Base-by-base conservation (phyloP, 2,113 vertebrate species). In the Tiliqua scincoides region DNA sequence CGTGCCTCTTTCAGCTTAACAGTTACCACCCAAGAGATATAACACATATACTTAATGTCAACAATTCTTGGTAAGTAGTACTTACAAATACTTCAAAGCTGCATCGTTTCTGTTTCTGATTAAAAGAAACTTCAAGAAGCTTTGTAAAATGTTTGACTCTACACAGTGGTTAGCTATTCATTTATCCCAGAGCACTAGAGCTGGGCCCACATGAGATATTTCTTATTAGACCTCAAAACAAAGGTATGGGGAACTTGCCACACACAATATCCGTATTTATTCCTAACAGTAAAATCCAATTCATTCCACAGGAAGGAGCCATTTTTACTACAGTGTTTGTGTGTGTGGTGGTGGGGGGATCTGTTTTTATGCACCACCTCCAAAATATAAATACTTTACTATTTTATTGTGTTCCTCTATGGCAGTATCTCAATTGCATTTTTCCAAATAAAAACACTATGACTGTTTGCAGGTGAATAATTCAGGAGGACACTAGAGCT, bases 321-420 rank as follows among this genome's bases (percentile, higher is more conserved):
- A 82, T 32, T 82, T 82, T 35, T 43, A 61, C 37, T 37, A 37
- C 25, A 48, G 4, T 32, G 8, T 2, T 2, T n/a, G n/a, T n/a
- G n/a, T n/a, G n/a, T n/a, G n/a, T n/a, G n/a, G n/a, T n/a, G n/a
- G n/a, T n/a, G n/a, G 83, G 76, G 8, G 84, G 78, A 7, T 1
- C 17, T 73, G 1, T 3, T 62, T 88, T 90, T 81, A 3, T 74
- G 89, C 83, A 89, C 52, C 32, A 27, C 43, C 8, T 35, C 25
- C 11, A 43, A 52, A 48, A 48, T 48, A 48, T 52, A 59, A 43
- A 20, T 25, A 57, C 65, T 71, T 82, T 61, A 17, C 23, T 27
- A 30, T 81, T 87, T 27, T 1, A 0, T 87, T 75, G 14, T 84
- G 2, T 21, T 73, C 2, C 32, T 82, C 79, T 63, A 52, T 89